phyloP scores from a whole-genome alignment of 2,113 vertebrate genomes.

The Oncorhynchus tshawytscha region DNA sequence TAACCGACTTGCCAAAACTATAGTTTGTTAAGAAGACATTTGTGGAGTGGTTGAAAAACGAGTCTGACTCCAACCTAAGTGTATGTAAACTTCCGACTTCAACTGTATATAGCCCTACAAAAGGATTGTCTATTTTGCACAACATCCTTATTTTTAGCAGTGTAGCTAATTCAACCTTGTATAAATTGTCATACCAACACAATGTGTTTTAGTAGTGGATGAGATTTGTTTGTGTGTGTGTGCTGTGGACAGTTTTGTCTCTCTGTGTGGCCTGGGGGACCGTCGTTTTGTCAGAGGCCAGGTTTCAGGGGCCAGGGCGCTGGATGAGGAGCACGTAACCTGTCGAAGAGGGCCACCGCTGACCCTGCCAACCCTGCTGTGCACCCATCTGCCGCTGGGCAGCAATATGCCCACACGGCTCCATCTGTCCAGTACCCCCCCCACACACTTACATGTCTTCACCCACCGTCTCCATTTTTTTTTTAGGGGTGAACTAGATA shows the following conservation, averaged over 20 bases:
- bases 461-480: neutral
- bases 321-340: slow-evolving; percentile 46
- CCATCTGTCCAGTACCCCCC: neutral
- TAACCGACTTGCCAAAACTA: too few species aligned
- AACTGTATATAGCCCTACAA: too few species aligned
- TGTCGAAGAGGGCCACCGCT: slow-evolving; percentile 36
- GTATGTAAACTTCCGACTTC: too few species aligned
- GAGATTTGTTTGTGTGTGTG: slow-evolving; percentile 52
- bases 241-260: neutral
- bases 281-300: slow-evolving; percentile 49
- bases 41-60: too few species aligned
- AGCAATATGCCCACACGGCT: slow-evolving; percentile 2
- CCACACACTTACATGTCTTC: neutral
- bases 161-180: neutral
- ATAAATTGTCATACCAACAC: neutral
- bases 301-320: slow-evolving; percentile 53
- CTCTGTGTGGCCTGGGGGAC: slow-evolving; percentile 36
- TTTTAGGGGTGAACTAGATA: slow-evolving; percentile 25
- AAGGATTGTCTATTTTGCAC: too few species aligned
- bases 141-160: neutral
- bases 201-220: neutral
- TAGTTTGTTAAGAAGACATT: too few species aligned
- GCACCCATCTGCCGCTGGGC: slow-evolving; percentile 62
- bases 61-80: too few species aligned
- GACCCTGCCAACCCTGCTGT: slow-evolving; percentile 54